Evolutionary conservation across 1,140 invertebrate genomes (phyloP).

Genomic region (Drosophila baimaii): DNA sequence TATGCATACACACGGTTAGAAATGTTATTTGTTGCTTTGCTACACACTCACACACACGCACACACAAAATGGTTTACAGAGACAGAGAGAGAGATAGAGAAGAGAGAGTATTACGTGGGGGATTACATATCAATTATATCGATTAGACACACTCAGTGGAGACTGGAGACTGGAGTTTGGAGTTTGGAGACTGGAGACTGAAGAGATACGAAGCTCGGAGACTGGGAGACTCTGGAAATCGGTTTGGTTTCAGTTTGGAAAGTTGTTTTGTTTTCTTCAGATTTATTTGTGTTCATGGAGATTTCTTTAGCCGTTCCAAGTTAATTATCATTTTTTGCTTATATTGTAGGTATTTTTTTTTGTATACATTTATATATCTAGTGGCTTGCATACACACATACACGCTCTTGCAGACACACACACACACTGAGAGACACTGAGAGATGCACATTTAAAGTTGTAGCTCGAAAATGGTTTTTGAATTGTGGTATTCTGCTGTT

Average conservation of each 20-base stretch:
- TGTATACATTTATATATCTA: slow-evolving; percentile 19
- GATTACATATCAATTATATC: slow-evolving; percentile 47
- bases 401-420: slow-evolving; percentile 16
- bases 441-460: slow-evolving; percentile 70
- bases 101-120: slow-evolving; percentile 41
- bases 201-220: slow-evolving; percentile 17
- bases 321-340: slow-evolving; percentile 50
- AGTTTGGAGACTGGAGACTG: not conserved
- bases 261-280: not conserved
- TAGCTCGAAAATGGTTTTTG: slow-evolving; percentile 52
- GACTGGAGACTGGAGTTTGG: not conserved
- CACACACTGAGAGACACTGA: slow-evolving; percentile 18
- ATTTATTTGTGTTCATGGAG: slow-evolving; percentile 20
- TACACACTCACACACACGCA: slow-evolving; percentile 16
- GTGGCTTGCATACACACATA: slow-evolving; percentile 13
- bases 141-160: slow-evolving; percentile 47
- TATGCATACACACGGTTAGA: slow-evolving; percentile 8
- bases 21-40: slow-evolving; percentile 31
- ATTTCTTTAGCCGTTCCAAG: slow-evolving; percentile 26
- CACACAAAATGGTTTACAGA: slow-evolving; percentile 19
- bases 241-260: slow-evolving; percentile 5
- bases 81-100: slow-evolving; percentile 26
- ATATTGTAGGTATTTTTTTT: slow-evolving; percentile 38
- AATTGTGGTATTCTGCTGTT: slow-evolving; percentile 17
- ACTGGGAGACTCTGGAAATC: slow-evolving; percentile 16